These are phyloP conservation scores for Patiria pectinifera DNA, from an alignment of 53 echinoderm and acorn worm species.

Conservation along the genomic window DNA sequence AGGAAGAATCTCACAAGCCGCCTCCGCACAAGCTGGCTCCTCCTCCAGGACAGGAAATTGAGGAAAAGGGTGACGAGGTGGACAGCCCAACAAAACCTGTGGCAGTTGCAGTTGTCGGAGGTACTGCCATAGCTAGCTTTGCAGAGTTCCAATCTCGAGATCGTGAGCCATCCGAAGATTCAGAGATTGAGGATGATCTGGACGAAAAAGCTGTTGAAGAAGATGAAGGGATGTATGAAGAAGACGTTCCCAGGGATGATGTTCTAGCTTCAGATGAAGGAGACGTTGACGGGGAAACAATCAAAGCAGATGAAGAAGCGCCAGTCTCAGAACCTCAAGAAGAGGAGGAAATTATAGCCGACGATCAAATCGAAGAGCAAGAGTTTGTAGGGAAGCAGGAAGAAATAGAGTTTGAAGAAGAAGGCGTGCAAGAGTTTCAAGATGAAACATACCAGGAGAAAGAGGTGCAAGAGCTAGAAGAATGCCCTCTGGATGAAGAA, in stretches of 20 bases:
- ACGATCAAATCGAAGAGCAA: conserved; percentile 4
- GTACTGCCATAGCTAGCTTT: conserved; percentile 15
- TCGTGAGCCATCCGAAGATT: conserved; percentile 25
- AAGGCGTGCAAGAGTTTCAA: conserved; percentile 13
- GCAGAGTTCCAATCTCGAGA: conserved; percentile 11
- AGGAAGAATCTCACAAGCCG: conserved; percentile 63
- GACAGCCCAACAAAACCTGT: conserved; percentile 91
- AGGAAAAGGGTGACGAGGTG: conserved; percentile 75
- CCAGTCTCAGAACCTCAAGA: background rate
- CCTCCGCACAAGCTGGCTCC: conserved; percentile 67
- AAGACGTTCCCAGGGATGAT: conserved; percentile 28
- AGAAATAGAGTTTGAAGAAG: conserved; percentile 7
- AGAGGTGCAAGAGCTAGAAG: conserved; percentile 4
- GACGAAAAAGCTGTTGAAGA: conserved; percentile 25
- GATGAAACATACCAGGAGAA: conserved; percentile 28
- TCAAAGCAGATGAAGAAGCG: conserved; percentile 2
- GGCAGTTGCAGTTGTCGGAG: conserved; percentile 43
- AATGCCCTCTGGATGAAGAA: background rate
- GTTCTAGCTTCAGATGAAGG: background rate
- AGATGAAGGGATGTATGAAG: conserved; percentile 65
- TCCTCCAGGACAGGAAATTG: conserved; percentile 58
- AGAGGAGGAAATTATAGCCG: conserved; percentile 6
- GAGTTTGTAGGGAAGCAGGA: background rate
- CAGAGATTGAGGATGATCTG: conserved; percentile 14
- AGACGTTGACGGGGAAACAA: background rate